These are phyloP conservation scores for Characodon lateralis DNA, from an alignment of 2,797 vertebrate genomes.

Conservation along the genomic window DNA sequence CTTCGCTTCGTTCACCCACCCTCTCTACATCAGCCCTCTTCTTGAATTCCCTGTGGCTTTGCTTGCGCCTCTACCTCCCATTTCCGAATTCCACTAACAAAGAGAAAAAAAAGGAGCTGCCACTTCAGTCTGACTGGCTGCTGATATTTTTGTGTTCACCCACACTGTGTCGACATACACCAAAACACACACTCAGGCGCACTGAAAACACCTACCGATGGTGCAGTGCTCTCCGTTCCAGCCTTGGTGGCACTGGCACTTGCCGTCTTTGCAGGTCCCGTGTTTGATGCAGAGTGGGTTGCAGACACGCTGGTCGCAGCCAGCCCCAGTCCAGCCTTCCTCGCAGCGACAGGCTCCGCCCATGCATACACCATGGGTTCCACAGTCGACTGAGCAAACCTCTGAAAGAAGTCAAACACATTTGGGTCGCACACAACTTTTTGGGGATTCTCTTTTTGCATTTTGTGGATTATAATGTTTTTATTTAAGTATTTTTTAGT, in stretches of 20 bases:
- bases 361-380: constrained; percentile 97
- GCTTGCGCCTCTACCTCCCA: constrained; percentile 51
- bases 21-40: constrained; percentile 43
- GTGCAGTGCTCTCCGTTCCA: constrained; percentile 99
- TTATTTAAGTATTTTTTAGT: too few relatives aligned
- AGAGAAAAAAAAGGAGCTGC: constrained; percentile 45
- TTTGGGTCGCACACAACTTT: constrained; percentile 5
- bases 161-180: constrained; percentile 46
- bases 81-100: constrained; percentile 61
- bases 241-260: constrained; percentile 99
- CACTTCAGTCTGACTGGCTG: constrained; percentile 56
- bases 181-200: constrained; percentile 32
- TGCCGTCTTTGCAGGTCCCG: constrained; percentile 98
- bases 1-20: constrained; percentile 49
- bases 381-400: constrained; percentile 98
- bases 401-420: constrained; percentile 77
- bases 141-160: constrained; percentile 55
- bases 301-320: constrained; percentile 97
- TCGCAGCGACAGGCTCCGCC: constrained; percentile 96
- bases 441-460: neutral
- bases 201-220: constrained; percentile 87
- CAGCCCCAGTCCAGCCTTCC: constrained; percentile 96
- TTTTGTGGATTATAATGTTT: neutral
- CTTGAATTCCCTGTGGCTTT: constrained; percentile 48
- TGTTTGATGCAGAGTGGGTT: constrained; percentile 98